Evolutionary conservation across 2,888 invertebrate species (phyloP), one percentile per base, ranked within the genome.

Genomic region (Syritta pipiens): DNA sequence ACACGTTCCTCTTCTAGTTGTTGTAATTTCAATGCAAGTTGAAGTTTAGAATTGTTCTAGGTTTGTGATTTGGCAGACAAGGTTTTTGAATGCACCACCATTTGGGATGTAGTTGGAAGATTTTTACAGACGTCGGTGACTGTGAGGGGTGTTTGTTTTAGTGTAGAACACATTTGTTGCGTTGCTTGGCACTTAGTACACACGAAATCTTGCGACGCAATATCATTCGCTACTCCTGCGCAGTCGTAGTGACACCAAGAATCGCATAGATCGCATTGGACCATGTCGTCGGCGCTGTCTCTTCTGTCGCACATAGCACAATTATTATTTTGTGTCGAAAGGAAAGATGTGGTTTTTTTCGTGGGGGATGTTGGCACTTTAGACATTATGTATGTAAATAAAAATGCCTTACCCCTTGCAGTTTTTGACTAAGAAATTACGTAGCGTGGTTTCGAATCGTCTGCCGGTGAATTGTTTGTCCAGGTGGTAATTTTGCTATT

Each of bases 371-470:
- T n/a, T 37, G 37, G 37, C 37, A 1, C 37, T 37, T 37, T 37
- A n/a, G 37, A 37, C 12, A 37, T 37, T 37, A 37, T 37, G 12
- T 37, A 37, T 37, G 0, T 37, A 4, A 3, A 2, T 4, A 12
- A 12, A 37, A 2, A 12, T 7, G 7, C 1, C 37, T 37, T 12
- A 5, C 37, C 37, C 12, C 12, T 12, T 37, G 12, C 37, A 37
- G 37, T 37, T 37, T 26, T 55, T 37, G n/a, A n/a, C n/a, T n/a
- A n/a, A n/a, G n/a, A n/a, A n/a, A n/a, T n/a, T n/a, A n/a, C n/a
- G n/a, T n/a, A n/a, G 35, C 26, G 55, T 55, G 32, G 14, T 32
- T 26, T 40, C 35, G 35, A 53, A 35, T 53, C 53, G 17, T 53
- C 22, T 53, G 24, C 24, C n/a, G n/a, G n/a, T n/a, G n/a, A n/a